A percentile compares a stretch with the other conserved stretches of the same genome.
These are phyloP conservation scores for Aphodius sticticus DNA, from an alignment of 2,888 invertebrate genomes.

Conservation along the genomic window DNA sequence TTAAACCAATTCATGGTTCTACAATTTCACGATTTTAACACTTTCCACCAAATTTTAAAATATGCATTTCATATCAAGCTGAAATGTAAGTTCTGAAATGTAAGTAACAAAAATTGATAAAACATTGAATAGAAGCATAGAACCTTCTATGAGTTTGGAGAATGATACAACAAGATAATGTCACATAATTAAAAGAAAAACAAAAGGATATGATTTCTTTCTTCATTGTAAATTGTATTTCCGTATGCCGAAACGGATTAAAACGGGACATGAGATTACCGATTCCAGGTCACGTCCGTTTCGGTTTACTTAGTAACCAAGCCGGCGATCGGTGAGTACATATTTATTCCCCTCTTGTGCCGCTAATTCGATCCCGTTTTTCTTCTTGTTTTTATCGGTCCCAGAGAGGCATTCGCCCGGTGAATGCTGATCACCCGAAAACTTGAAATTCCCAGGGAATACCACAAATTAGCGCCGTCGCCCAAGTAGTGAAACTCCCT, in stretches of 20 bases:
- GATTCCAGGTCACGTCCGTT: conserved; percentile 14
- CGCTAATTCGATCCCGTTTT: conserved; percentile 25
- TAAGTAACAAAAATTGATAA: no score
- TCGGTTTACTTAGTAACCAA: conserved; percentile 22
- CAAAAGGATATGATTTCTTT: no score
- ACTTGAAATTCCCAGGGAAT: not conserved
- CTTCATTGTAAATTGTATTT: no score
- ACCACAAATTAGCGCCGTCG: not conserved
- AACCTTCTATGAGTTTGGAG: no score
- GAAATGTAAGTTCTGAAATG: no score
- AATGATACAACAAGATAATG: no score
- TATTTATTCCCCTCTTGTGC: conserved; percentile 26
- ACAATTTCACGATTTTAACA: no score
- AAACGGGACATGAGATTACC: not conserved
- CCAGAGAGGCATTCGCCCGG: conserved; percentile 15
- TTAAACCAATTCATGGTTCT: no score
- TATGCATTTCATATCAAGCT: no score
- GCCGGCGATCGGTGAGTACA: conserved; percentile 18
- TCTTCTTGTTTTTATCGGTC: conserved; percentile 20
- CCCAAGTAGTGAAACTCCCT: not conserved
- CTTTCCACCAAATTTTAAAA: no score
- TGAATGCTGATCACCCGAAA: conserved; percentile 16
- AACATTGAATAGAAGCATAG: no score
- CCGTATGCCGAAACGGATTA: not conserved
- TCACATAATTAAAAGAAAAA: no score